Evolutionary conservation across 2,888 invertebrate species (phyloP).

Genomic region (Campoplex nolae): DNA sequence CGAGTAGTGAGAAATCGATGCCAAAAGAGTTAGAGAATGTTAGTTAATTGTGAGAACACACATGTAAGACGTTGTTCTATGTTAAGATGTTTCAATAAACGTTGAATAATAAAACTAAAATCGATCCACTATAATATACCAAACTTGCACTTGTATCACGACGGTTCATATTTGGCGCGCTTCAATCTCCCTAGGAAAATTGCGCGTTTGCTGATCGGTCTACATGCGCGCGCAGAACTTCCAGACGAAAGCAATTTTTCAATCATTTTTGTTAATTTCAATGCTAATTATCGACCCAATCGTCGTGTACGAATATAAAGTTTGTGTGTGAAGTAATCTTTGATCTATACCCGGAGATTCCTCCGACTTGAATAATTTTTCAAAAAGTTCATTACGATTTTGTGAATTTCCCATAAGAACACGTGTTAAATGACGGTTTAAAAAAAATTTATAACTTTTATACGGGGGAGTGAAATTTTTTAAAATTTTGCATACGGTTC

Average conservation of each 20-base stretch:
- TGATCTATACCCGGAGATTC: conserved; percentile 6
- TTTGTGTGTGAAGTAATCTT: neutral
- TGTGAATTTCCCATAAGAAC: conserved; percentile 19
- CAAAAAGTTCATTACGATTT: conserved; percentile 30
- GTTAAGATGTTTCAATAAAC: neutral
- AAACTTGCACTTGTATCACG: neutral
- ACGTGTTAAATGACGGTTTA: conserved; percentile 27
- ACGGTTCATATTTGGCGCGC: conserved; percentile 19
- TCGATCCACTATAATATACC: neutral
- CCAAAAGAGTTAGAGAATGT: too few relatives aligned
- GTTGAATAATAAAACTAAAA: conserved; percentile 7
- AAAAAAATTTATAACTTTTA: conserved; percentile 34
- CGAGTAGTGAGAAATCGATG: too few relatives aligned
- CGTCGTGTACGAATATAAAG: conserved; percentile 10
- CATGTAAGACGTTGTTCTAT: too few relatives aligned
- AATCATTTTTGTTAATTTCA: conserved; percentile 13
- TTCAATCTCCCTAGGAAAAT: conserved; percentile 14
- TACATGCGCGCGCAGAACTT: neutral
- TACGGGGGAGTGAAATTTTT: conserved; percentile 10
- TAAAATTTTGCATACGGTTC: conserved; percentile 18
- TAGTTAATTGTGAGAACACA: too few relatives aligned
- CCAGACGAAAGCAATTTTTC: conserved; percentile 16
- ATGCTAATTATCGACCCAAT: conserved; percentile 7
- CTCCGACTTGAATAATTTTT: conserved; percentile 13
- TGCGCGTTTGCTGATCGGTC: conserved; percentile 9